Evolutionary conservation across 2,888 invertebrate genomes (phyloP).

Genomic region (Acrobasis consociella): DNA sequence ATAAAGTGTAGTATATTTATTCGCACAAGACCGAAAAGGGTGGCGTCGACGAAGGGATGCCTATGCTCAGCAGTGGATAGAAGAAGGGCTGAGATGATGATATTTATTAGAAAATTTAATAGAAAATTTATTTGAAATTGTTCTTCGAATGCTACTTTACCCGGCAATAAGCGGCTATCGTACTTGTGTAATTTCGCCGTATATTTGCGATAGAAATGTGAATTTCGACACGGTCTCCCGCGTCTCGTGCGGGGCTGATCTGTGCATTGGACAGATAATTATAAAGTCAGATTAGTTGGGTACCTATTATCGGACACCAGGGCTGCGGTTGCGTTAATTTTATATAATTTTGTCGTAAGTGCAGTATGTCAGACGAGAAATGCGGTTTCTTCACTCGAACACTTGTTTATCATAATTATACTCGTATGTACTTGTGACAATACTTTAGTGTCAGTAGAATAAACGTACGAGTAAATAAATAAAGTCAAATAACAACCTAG

Average conservation of each 20-base stretch:
- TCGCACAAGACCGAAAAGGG: too few species aligned
- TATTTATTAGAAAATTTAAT: too few species aligned
- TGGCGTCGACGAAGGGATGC: too few species aligned
- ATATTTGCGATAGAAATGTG: conserved; percentile 44
- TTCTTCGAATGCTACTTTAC: too few species aligned
- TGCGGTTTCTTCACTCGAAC: conserved; percentile 3
- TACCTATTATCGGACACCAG: conserved; percentile 34
- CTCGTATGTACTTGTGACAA: neutral
- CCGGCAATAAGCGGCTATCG: neutral
- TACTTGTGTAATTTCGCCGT: conserved; percentile 38
- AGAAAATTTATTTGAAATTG: too few species aligned
- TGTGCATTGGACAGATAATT: neutral
- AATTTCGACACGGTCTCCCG: conserved; percentile 43
- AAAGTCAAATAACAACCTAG: too few species aligned
- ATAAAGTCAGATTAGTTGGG: conserved; percentile 17
- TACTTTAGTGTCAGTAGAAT: neutral
- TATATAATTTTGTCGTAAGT: conserved; percentile 40
- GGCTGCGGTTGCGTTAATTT: conserved; percentile 40
- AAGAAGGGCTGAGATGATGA: too few species aligned
- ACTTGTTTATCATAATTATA: neutral
- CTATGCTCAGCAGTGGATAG: too few species aligned
- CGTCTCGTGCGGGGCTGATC: neutral
- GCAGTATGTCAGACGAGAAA: conserved; percentile 33
- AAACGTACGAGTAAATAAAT: too few species aligned
- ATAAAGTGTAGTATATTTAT: too few species aligned